Percentiles rank a stretch among this genome's conserved stretches.
Evolutionary conservation across 2,888 invertebrate genomes (phyloP).

Genomic region (Drosophila aldrichi): DNA sequence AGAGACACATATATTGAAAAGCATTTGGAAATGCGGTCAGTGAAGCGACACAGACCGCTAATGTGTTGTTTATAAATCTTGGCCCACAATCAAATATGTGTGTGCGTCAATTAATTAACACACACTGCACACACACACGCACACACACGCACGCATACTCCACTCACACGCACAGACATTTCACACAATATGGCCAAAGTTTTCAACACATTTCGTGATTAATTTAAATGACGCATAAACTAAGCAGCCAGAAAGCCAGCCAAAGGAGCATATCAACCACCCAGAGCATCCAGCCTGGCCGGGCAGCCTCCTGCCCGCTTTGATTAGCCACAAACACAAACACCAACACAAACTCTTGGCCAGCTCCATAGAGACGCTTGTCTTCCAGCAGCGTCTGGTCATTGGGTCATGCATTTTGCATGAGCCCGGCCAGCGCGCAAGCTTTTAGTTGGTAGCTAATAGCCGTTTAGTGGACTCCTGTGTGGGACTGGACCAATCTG

Average conservation of each 20-base stretch:
- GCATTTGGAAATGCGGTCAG: constrained; percentile 50
- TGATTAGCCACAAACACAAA: constrained; percentile 71
- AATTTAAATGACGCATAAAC: constrained; percentile 72
- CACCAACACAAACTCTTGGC: constrained; percentile 36
- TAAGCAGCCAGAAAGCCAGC: constrained; percentile 31
- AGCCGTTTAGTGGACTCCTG: constrained; percentile 73
- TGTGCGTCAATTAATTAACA: constrained; percentile 71
- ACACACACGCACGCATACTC: constrained; percentile 25
- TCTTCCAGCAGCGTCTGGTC: constrained; percentile 57
- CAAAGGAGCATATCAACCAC: constrained; percentile 10
- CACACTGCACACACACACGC: constrained; percentile 12
- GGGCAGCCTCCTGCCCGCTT: constrained; percentile 35
- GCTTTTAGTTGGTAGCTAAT: constrained; percentile 55
- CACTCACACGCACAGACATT: constrained; percentile 26
- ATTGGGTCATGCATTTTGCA: constrained; percentile 72
- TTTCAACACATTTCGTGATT: constrained; percentile 75
- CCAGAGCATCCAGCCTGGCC: not conserved
- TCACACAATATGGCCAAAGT: constrained; percentile 46
- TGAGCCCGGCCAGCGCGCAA: constrained; percentile 46
- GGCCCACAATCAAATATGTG: constrained; percentile 69
- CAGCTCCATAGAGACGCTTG: constrained; percentile 68
- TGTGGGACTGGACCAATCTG: constrained; percentile 12
- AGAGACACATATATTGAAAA: constrained; percentile 32
- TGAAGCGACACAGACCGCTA: constrained; percentile 37
- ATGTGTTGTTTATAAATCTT: constrained; percentile 67